These are phyloP conservation scores for Phalangium opilio DNA, from an alignment of 2,888 invertebrate genomes.

Conservation along the genomic window DNA sequence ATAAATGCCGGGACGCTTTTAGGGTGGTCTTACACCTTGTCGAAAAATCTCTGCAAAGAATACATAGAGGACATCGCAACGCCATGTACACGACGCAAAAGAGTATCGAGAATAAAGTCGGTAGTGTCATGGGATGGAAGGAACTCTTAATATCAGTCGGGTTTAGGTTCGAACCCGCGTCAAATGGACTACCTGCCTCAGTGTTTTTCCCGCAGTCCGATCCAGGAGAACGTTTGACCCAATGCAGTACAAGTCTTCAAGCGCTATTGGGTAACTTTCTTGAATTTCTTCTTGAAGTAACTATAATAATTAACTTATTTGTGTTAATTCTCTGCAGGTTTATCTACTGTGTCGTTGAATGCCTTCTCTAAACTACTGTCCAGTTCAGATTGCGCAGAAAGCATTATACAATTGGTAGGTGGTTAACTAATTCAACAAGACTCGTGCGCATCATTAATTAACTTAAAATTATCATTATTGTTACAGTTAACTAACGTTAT, in stretches of 20 bases:
- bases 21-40: conserved; percentile 83
- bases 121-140: conserved; percentile 64
- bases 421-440: not conserved
- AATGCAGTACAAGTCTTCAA: conserved; percentile 82
- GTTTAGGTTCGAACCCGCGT: conserved; percentile 81
- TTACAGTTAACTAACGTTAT: conserved; percentile 56
- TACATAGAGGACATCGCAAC: conserved; percentile 84
- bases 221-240: conserved; percentile 75
- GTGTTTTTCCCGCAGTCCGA: conserved; percentile 94
- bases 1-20: conserved; percentile 78
- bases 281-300: not conserved
- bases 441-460: too few relatives aligned
- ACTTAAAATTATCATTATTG: too few relatives aligned
- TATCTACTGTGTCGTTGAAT: conserved; percentile 37
- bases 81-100: conserved; percentile 96
- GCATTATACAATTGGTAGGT: conserved; percentile 60
- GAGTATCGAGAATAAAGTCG: conserved; percentile 84
- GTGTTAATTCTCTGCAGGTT: conserved; percentile 27
- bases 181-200: conserved; percentile 78
- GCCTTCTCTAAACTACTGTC: conserved; percentile 57
- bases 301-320: too few relatives aligned
- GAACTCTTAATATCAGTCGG: conserved; percentile 89
- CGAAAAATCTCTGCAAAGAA: conserved; percentile 85
- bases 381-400: conserved; percentile 74
- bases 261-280: conserved; percentile 48